A percentile compares a stretch with the other conserved stretches of the same genome.
These are phyloP conservation scores for Aptenodytes forsteri DNA, from an alignment of 2,113 vertebrate genomes.

Conservation along the genomic window DNA sequence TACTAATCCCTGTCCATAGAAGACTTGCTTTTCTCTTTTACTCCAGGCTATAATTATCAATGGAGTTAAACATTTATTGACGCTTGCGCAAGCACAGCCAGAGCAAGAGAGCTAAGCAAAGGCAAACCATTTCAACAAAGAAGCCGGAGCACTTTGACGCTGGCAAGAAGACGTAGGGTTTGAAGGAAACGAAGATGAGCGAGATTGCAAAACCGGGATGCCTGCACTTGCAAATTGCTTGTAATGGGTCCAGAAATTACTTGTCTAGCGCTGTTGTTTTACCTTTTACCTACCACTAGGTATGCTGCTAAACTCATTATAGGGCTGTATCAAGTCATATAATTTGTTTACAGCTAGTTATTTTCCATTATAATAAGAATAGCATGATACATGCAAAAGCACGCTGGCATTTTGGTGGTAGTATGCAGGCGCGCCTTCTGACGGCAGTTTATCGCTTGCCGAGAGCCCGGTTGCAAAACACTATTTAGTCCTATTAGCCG, in stretches of 20 bases:
- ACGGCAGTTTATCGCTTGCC: background rate
- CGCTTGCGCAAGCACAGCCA: background rate
- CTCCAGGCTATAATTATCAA: background rate
- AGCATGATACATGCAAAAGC: constrained; percentile 9
- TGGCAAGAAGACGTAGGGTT: background rate
- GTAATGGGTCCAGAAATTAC: constrained; percentile 28
- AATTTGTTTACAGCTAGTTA: constrained; percentile 13
- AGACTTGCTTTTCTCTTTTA: background rate
- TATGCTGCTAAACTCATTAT: constrained; percentile 4
- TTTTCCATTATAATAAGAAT: constrained; percentile 13
- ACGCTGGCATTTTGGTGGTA: background rate
- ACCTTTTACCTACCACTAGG: constrained; percentile 50
- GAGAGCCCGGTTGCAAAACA: background rate
- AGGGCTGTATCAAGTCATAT: background rate
- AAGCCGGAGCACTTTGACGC: background rate
- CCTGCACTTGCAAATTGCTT: constrained; percentile 4
- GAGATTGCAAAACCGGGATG: constrained; percentile 20
- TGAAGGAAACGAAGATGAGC: background rate
- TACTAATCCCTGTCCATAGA: background rate
- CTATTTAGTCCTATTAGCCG: background rate
- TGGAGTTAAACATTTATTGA: background rate
- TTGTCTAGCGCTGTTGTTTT: constrained; percentile 16
- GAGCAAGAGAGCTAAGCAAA: background rate
- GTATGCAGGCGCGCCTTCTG: background rate
- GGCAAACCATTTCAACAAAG: background rate